These are phyloP conservation scores for Homalodisca vitripennis DNA, from an alignment of 1,140 invertebrate genomes.

Conservation along the genomic window DNA sequence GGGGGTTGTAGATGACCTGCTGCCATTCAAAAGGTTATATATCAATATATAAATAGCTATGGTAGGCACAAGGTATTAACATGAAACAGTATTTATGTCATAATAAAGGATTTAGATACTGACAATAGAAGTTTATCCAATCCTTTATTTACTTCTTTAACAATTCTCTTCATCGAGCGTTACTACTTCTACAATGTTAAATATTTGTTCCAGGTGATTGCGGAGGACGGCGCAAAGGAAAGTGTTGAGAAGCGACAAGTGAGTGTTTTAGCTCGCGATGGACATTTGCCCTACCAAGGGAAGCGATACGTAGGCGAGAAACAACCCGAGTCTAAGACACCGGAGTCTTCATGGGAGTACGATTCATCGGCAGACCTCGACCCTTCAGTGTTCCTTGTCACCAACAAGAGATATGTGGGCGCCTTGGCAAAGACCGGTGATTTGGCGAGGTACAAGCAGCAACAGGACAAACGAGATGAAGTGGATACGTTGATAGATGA, in stretches of 20 bases:
- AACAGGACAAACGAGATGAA: constrained; percentile 37
- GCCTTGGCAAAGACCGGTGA: constrained; percentile 38
- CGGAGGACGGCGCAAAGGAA: constrained; percentile 28
- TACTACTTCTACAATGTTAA: no score
- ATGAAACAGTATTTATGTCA: no score
- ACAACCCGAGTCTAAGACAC: constrained; percentile 13
- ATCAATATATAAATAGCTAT: no score
- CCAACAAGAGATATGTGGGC: constrained; percentile 39
- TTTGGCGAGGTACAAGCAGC: constrained; percentile 29
- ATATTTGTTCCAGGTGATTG: constrained; percentile 33
- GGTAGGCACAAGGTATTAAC: no score
- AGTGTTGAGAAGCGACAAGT: constrained; percentile 38
- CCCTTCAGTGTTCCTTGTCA: constrained; percentile 18
- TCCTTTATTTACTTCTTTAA: no score
- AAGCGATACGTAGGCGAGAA: constrained; percentile 37
- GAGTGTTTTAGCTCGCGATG: constrained; percentile 36
- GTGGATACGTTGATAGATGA: constrained; percentile 37
- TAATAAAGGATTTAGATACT: no score
- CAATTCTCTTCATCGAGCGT: no score
- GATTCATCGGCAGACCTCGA: constrained; percentile 31
- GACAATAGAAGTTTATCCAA: no score
- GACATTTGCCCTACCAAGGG: constrained; percentile 35
- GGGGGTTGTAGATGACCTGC: no score
- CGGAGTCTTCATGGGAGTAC: constrained; percentile 27
- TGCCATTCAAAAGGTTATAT: no score